phyloP scores from a whole-genome alignment of 1,140 invertebrate species.

The Scylla paramamosain region DNA sequence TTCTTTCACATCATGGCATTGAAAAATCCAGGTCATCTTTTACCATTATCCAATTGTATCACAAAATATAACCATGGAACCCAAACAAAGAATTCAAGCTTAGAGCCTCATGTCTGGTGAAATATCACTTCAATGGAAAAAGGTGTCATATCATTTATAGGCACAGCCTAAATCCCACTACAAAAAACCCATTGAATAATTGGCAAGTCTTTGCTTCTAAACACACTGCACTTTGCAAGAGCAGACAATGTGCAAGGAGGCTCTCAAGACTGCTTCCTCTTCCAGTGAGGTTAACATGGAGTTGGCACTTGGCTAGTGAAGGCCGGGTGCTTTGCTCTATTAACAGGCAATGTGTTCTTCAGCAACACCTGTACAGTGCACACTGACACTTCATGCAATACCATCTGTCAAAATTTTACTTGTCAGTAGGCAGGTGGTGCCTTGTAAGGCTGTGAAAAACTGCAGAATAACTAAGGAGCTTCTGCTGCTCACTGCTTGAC shows the following conservation, averaged over 20 bases:
- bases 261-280: slow-evolving; percentile 55
- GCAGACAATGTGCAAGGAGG: slow-evolving; percentile 61
- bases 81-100: slow-evolving; percentile 61
- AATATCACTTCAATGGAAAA: slow-evolving; percentile 42
- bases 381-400: slow-evolving; percentile 51
- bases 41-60: slow-evolving; percentile 59
- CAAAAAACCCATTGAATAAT: slow-evolving; percentile 58
- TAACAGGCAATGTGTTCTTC: slow-evolving; percentile 49
- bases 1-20: slow-evolving; percentile 66
- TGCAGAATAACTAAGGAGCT: slow-evolving; percentile 61
- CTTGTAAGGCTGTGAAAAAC: slow-evolving; percentile 59
- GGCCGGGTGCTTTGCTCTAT: slow-evolving; percentile 41
- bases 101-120: slow-evolving; percentile 56
- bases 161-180: slow-evolving; percentile 68
- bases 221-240: slow-evolving; percentile 63
- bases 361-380: slow-evolving; percentile 51
- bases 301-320: slow-evolving; percentile 53
- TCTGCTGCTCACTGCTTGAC: slow-evolving; percentile 73
- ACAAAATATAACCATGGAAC: slow-evolving; percentile 59
- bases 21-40: slow-evolving; percentile 47
- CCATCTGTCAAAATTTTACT: slow-evolving; percentile 53
- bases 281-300: slow-evolving; percentile 32
- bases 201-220: slow-evolving; percentile 33
- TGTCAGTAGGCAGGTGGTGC: slow-evolving; percentile 62
- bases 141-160: slow-evolving; percentile 46